Evolutionary conservation across 2,113 vertebrate genomes (phyloP), one percentile per base, ranked within the genome.

Genomic region (Neolamprologus modestus): DNA sequence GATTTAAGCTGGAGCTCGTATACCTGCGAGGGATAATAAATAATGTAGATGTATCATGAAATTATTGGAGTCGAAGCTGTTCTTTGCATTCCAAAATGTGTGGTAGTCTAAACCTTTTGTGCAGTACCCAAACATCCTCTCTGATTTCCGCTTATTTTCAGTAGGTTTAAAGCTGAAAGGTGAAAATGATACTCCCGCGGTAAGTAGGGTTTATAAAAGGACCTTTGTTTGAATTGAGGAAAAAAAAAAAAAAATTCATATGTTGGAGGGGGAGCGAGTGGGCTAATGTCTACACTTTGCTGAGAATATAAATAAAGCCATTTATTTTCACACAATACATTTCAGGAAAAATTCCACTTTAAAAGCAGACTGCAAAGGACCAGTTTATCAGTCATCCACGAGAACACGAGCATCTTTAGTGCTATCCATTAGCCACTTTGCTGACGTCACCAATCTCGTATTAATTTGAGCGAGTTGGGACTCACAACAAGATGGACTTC

Each of bases 1-100:
- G 83, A 90, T 90, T 93, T 89, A 94, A 89, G 81, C 85, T 40
- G 21, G 87, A 91, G 84, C 88, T 94, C 84, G 80, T 91, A 92
- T 84, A 93, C 90, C 92, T 92, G 87, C 87, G 59, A 94, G 87
- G 89, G 88, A 28, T 91, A n/a, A 90, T 94, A 91, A 91, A 94
- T 93, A 94, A 94, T 93, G 84, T 82, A 94, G 84, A 61, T 40
- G 47, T 85, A 91, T 95, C 82, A 81, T 90, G 84, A 91, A 93
- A 91, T 89, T 88, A 93, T 91, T 91, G 87, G 89, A 79, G 24
- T 91, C 84, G 92, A 92, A 91, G 85, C 85, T 80, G 55, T 84
- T 88, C 53, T 79, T 87, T 87, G 85, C 28, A 35, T 85, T 76
- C 21, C 54, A 42, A 92, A 66, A 79, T 63, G 45, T 35, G 19